phyloP scores from a whole-genome alignment of 2,113 vertebrate species.

The Myotis brandtii region DNA sequence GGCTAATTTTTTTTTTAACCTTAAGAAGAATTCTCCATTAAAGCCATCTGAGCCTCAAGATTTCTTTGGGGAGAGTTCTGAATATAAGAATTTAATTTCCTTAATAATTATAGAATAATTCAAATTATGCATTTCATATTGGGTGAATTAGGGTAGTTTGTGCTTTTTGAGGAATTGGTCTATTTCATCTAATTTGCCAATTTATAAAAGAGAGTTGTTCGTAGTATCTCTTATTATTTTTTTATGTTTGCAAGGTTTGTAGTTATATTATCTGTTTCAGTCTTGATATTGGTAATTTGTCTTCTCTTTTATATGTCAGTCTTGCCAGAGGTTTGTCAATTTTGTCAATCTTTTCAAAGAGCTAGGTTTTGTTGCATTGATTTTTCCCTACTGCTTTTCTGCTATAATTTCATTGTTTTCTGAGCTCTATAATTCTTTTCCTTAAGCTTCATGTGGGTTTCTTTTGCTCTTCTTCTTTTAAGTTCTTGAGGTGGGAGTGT shows the following conservation, averaged over 20 bases:
- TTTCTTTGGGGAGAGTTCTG: neutral
- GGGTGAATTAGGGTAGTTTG: neutral
- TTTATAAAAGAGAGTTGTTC: neutral
- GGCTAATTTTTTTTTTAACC: neutral
- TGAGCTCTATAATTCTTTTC: neutral
- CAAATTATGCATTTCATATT: neutral
- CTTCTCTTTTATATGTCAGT: neutral
- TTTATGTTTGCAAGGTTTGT: neutral
- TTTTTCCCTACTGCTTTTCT: neutral
- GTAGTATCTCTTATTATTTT: neutral
- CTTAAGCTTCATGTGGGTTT: neutral
- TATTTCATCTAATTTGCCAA: conserved; percentile 23
- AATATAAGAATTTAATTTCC: neutral
- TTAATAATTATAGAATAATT: neutral
- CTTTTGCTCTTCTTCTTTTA: conserved; percentile 1
- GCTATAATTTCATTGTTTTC: conserved; percentile 5
- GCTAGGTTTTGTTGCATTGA: neutral
- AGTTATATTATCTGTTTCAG: neutral
- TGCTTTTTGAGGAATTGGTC: neutral
- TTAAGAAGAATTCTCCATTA: neutral
- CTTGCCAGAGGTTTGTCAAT: neutral
- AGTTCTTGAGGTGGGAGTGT: neutral
- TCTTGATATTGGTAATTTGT: neutral
- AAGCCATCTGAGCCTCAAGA: neutral
- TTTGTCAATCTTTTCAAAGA: conserved; percentile 23